These are phyloP conservation scores for Phylloscopus whistleri DNA, from an alignment of 2,113 vertebrate genomes.

Conservation along the genomic window DNA sequence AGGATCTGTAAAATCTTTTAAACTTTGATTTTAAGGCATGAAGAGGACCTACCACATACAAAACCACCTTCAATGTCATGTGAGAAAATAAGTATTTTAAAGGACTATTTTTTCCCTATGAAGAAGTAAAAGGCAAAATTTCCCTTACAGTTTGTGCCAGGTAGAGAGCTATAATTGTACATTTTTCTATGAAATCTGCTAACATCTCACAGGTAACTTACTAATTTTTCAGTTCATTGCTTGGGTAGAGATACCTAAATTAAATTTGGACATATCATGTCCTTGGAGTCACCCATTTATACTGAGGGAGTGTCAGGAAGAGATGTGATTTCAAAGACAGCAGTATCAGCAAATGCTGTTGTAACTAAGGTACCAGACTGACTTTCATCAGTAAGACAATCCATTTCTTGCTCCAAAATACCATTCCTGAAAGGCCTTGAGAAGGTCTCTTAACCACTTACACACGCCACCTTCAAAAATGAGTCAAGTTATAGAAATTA, in stretches of 20 bases:
- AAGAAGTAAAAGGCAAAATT: background rate
- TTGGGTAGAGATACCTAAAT: background rate
- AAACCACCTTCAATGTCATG: background rate
- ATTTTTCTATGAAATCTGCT: background rate
- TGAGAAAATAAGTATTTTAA: background rate
- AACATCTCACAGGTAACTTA: background rate
- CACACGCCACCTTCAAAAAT: background rate
- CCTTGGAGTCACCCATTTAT: background rate
- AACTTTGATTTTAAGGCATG: background rate
- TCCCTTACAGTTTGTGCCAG: background rate
- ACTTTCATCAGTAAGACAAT: background rate
- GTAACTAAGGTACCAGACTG: background rate
- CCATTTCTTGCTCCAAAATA: background rate
- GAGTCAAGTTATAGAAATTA: background rate
- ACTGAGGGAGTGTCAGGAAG: background rate
- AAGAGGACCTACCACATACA: background rate
- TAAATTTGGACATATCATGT: background rate
- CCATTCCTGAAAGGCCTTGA: background rate
- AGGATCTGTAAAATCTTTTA: background rate
- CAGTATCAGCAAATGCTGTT: background rate
- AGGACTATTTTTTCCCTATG: background rate
- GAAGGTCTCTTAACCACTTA: background rate
- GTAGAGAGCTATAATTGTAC: background rate
- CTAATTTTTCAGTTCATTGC: conserved; percentile 3
- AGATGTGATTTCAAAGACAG: background rate